These are phyloP conservation scores for Dinomys branickii DNA, from an alignment of 2,113 vertebrate species.

Conservation along the genomic window DNA sequence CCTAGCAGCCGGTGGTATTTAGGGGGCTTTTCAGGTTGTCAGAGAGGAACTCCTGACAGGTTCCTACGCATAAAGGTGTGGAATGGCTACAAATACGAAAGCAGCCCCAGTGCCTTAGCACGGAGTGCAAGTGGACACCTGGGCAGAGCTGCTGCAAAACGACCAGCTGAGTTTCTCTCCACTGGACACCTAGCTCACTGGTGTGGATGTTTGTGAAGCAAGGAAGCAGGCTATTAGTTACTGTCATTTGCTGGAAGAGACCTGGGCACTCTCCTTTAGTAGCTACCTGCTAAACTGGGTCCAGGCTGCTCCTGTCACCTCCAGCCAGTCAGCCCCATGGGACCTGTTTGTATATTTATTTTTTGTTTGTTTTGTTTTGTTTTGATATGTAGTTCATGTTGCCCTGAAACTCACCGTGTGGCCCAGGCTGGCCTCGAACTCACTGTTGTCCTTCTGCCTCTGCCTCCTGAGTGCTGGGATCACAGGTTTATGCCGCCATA, in stretches of 20 bases:
- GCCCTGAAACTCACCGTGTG: not conserved
- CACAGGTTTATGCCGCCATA: not conserved
- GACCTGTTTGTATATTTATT: not conserved
- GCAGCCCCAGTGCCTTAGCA: not conserved
- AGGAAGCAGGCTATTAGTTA: not conserved
- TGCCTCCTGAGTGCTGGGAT: not conserved
- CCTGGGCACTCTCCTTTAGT: not conserved
- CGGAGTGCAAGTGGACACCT: not conserved
- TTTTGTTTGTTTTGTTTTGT: not conserved
- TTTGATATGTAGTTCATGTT: not conserved
- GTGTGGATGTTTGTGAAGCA: not conserved
- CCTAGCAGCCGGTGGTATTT: not conserved
- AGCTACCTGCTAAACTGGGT: not conserved
- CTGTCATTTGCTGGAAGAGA: not conserved
- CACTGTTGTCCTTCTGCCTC: not conserved
- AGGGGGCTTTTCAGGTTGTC: not conserved
- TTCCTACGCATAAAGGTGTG: not conserved
- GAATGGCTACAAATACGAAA: not conserved
- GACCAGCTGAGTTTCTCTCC: not conserved
- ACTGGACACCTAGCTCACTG: not conserved
- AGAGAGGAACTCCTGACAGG: not conserved
- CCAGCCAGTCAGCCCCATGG: not conserved
- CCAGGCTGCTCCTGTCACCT: not conserved
- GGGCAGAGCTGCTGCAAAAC: not conserved
- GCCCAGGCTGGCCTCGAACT: not conserved